Conservation (phyloP, 1,140 invertebrate genomes). For the Sitophilus oryzae region DNA sequence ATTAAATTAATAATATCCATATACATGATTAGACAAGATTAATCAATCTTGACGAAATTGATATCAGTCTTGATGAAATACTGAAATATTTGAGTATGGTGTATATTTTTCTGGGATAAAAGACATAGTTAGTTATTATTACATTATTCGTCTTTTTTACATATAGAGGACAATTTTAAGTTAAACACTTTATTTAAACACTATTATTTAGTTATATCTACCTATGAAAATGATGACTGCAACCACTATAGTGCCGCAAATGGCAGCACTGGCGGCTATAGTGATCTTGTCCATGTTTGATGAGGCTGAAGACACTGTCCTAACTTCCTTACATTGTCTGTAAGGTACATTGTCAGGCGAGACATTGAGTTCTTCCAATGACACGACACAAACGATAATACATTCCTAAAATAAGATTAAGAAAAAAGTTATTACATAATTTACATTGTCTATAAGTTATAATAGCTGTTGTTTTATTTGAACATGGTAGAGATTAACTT, state of each 20-base stretch:
- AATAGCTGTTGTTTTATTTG: no score
- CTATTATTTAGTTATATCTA: constrained; percentile 9
- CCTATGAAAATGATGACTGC: constrained; percentile 79
- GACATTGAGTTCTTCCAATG: constrained; percentile 77
- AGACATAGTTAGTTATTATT: no score
- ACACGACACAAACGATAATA: constrained; percentile 86
- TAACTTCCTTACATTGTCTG: constrained; percentile 81
- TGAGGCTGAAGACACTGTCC: constrained; percentile 70
- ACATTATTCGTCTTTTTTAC: no score
- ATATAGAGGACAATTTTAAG: no score
- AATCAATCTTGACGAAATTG: no score
- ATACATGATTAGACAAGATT: no score
- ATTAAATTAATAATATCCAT: no score
- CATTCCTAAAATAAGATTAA: constrained; percentile 82
- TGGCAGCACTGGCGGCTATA: constrained; percentile 86
- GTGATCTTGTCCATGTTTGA: constrained; percentile 93
- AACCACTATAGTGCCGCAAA: constrained; percentile 85
- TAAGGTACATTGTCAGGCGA: constrained; percentile 80
- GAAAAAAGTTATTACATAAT: no score
- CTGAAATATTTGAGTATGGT: not conserved
- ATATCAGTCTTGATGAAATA: not conserved
- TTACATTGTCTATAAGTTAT: no score
- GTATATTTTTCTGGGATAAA: no score
- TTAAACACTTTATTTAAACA: no score
- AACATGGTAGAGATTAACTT: no score